Conservation (phyloP, 2,888 invertebrate genomes). For the Volucella bombylans region DNA sequence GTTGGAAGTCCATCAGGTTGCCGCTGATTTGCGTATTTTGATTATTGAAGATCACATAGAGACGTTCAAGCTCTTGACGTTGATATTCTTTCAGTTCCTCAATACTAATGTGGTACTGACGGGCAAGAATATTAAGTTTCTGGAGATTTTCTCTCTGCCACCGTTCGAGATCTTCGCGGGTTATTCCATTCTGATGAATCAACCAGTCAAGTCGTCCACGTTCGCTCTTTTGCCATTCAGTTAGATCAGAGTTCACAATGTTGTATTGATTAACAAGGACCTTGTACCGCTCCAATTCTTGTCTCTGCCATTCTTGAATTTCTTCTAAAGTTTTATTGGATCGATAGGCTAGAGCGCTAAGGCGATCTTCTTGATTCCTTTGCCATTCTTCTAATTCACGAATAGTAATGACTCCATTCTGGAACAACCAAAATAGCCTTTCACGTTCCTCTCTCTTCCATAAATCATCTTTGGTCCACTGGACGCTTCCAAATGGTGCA, state of each 20-base stretch:
- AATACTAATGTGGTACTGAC: conserved; percentile 76
- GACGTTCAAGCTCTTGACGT: conserved; percentile 78
- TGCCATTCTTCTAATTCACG: conserved; percentile 80
- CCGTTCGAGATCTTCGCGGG: conserved; percentile 78
- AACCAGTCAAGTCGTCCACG: conserved; percentile 80
- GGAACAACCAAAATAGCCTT: conserved; percentile 80
- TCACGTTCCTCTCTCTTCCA: conserved; percentile 81
- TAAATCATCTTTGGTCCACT: conserved; percentile 78
- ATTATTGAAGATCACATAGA: conserved; percentile 77
- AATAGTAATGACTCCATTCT: conserved; percentile 74
- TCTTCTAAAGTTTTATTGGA: conserved; percentile 77
- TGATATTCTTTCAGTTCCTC: conserved; percentile 80
- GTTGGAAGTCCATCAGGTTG: conserved; percentile 75
- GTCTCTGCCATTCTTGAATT: conserved; percentile 79
- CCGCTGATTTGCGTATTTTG: conserved; percentile 77
- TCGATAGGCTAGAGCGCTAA: conserved; percentile 77
- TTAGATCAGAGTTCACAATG: conserved; percentile 76
- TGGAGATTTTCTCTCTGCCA: conserved; percentile 79
- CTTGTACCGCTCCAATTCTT: conserved; percentile 79
- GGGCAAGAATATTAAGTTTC: conserved; percentile 76
- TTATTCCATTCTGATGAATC: conserved; percentile 80
- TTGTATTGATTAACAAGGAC: conserved; percentile 78
- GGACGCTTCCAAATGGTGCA: conserved; percentile 78
- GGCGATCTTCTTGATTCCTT: conserved; percentile 79
- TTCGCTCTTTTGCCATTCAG: conserved; percentile 79